Evolutionary conservation across 92 coral and sea anemone genomes (phyloP).

Genomic region (Virgularia gustaviana): DNA sequence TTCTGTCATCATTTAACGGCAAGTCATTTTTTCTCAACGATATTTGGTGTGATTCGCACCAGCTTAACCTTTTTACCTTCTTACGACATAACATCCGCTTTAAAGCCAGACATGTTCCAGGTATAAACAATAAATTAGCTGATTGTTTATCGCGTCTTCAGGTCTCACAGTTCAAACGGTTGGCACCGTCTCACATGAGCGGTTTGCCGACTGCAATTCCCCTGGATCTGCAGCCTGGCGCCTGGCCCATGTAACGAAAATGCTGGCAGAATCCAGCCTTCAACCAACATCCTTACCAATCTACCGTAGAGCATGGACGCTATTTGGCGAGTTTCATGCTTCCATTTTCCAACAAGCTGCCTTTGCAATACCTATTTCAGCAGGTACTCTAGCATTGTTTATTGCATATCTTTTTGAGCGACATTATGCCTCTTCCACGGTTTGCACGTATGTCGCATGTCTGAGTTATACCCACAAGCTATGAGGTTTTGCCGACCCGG

Average conservation of each 20-base stretch:
- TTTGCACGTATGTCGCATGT: constrained; percentile 35
- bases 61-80: no score
- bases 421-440: constrained; percentile 54
- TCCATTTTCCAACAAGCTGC: constrained; percentile 1
- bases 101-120: constrained; percentile 55
- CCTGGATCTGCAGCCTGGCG: constrained; percentile 42
- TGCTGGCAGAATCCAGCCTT: constrained; percentile 45
- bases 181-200: constrained; percentile 57
- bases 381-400: constrained; percentile 46
- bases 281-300: constrained; percentile 60
- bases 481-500: no score
- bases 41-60: no score
- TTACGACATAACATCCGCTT: constrained; percentile 50
- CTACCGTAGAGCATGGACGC: constrained; percentile 58
- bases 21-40: no score
- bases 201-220: constrained; percentile 50
- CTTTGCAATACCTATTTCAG: constrained; percentile 40
- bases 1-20: no score
- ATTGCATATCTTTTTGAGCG: constrained; percentile 51
- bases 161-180: constrained; percentile 45
- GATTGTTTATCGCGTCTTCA: constrained; percentile 48
- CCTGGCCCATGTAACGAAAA: constrained; percentile 38
- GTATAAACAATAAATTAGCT: constrained; percentile 21
- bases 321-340: constrained; percentile 25
- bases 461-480: constrained; percentile 52